phyloP scores from a whole-genome alignment of 2,797 vertebrate species.

The Salarias fasciatus region DNA sequence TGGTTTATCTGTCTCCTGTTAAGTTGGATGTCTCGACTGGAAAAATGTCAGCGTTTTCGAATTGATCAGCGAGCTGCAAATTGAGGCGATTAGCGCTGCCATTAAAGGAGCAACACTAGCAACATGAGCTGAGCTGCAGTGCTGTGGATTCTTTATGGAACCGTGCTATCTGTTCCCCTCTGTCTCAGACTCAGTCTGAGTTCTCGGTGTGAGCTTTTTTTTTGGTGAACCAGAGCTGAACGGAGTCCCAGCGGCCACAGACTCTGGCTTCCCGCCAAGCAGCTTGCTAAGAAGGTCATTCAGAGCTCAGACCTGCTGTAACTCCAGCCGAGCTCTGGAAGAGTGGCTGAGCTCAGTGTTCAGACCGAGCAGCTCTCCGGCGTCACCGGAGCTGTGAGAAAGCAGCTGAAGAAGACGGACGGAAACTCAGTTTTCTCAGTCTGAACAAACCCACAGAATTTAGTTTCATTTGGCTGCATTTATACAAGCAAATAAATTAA shows the following conservation, averaged over 20 bases:
- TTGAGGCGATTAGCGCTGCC: too few species aligned
- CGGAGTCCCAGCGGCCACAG: not conserved
- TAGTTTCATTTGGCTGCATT: not conserved
- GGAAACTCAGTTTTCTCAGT: conserved; percentile 1
- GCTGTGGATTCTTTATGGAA: not conserved
- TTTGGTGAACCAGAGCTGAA: conserved; percentile 1
- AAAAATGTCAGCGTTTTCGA: too few species aligned
- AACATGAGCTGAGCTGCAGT: not conserved
- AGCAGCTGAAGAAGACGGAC: not conserved
- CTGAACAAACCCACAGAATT: not conserved
- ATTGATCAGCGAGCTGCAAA: too few species aligned
- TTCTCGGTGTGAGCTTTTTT: conserved; percentile 5
- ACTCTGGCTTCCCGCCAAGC: conserved; percentile 19
- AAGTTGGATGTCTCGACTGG: too few species aligned
- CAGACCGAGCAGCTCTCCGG: not conserved
- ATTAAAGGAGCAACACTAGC: too few species aligned
- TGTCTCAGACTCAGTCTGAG: conserved; percentile 3
- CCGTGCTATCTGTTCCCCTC: not conserved
- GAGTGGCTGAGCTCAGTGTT: not conserved
- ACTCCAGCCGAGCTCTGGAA: not conserved
- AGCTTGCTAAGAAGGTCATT: conserved; percentile 25
- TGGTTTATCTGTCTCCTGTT: too few species aligned
- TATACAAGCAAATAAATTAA: not conserved
- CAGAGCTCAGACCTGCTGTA: conserved; percentile 4
- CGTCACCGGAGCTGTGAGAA: not conserved